Percentiles rank a stretch among this genome's conserved stretches.
Conservation (phyloP, 2,113 vertebrate genomes). For the Crotalus helleri region DNA sequence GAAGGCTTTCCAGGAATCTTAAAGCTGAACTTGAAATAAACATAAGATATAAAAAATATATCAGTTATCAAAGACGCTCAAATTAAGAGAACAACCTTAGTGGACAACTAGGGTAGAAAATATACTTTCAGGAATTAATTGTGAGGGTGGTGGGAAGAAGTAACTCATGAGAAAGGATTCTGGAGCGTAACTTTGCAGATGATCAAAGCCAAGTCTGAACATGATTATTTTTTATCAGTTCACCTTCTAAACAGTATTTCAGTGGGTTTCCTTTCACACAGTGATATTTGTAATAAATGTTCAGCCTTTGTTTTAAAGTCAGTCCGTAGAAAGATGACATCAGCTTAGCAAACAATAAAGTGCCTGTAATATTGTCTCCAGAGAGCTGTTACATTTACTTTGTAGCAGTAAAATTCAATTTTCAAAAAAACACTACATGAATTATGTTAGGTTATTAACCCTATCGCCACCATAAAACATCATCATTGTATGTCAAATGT, state of each 20-base stretch:
- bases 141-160: conserved; percentile 22
- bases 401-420: conserved; percentile 92
- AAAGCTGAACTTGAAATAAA: conserved; percentile 55
- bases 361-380: conserved; percentile 92
- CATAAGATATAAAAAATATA: conserved; percentile 56
- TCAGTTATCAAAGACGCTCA: conserved; percentile 56
- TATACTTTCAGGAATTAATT: conserved; percentile 28
- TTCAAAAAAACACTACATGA: conserved; percentile 82
- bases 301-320: conserved; percentile 92
- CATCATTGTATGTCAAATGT: conserved; percentile 74
- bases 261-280: conserved; percentile 98
- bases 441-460: conserved; percentile 83
- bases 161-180: conserved; percentile 66
- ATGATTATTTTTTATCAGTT: conserved; percentile 77
- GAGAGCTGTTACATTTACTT: conserved; percentile 92
- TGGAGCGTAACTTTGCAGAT: conserved; percentile 72
- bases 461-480: conserved; percentile 75
- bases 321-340: conserved; percentile 94
- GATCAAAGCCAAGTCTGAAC: conserved; percentile 77
- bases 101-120: conserved; percentile 58
- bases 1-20: conserved; percentile 63
- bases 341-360: conserved; percentile 97
- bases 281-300: conserved; percentile 92
- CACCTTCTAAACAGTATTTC: conserved; percentile 88
- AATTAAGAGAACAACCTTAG: conserved; percentile 48